phyloP scores from a whole-genome alignment of 2,888 invertebrate genomes.

The Lasioglossum vierecki region DNA sequence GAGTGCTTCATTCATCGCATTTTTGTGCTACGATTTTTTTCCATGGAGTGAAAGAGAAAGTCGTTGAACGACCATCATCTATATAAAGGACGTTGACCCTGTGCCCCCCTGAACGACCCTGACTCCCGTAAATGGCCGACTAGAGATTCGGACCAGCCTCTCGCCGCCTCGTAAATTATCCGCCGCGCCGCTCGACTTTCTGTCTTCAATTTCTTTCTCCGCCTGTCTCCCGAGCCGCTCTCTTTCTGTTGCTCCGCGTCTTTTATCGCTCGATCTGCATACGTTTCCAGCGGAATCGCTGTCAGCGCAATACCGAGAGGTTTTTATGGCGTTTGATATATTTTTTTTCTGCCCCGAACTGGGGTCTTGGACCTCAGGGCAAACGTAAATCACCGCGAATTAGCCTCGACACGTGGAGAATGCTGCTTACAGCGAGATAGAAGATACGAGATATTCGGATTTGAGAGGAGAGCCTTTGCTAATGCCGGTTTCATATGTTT shows the following conservation, averaged over 20 bases:
- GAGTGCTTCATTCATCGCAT: conserved; percentile 13
- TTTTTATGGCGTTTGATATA: conserved; percentile 20
- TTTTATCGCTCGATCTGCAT: conserved; percentile 10
- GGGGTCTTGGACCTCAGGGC: not conserved
- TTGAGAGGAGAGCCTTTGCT: not conserved
- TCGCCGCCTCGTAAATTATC: conserved; percentile 55
- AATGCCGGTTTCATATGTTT: not conserved
- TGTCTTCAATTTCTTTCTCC: conserved; percentile 10
- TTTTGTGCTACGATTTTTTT: conserved; percentile 27
- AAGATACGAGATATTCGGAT: not conserved
- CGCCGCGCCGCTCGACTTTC: conserved; percentile 44
- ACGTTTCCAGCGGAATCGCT: not conserved
- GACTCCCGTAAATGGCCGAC: conserved; percentile 56
- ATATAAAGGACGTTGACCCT: conserved; percentile 59
- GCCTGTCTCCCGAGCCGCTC: not conserved
- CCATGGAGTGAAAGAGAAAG: conserved; percentile 63
- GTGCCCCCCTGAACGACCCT: conserved; percentile 54
- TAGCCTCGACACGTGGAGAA: not conserved
- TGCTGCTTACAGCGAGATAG: not conserved
- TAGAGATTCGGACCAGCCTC: conserved; percentile 55
- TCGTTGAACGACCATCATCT: conserved; percentile 64
- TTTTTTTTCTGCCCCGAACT: not conserved
- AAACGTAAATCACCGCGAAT: not conserved
- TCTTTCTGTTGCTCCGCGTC: not conserved
- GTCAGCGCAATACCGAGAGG: not conserved